phyloP scores from a whole-genome alignment of 2,888 invertebrate species.

The Troides aeacus region DNA sequence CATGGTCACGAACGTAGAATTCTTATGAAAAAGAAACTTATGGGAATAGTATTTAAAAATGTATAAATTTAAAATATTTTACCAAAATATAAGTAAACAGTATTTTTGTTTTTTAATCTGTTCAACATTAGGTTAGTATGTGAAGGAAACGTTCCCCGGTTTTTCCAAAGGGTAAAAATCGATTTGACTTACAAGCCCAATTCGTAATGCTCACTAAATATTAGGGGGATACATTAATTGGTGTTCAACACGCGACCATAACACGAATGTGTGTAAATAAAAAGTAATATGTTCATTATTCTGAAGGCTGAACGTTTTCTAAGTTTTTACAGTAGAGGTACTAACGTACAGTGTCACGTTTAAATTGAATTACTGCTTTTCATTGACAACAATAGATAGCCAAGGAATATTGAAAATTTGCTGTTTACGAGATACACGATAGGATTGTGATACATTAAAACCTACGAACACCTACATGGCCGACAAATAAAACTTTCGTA shows the following conservation, averaged over 20 bases:
- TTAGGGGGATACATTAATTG: conserved; percentile 9
- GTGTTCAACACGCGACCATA: neutral
- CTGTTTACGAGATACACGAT: conserved; percentile 8
- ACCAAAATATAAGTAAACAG: neutral
- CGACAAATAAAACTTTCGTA: conserved; percentile 25
- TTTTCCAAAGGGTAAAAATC: neutral
- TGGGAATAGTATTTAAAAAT: too few species aligned
- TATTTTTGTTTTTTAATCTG: neutral
- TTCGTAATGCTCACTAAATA: conserved; percentile 6
- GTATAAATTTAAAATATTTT: neutral
- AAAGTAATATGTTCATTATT: conserved; percentile 4
- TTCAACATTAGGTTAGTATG: neutral
- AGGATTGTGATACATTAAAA: conserved; percentile 7
- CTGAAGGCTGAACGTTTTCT: neutral
- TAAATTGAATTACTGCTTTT: conserved; percentile 13
- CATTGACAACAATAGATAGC: conserved; percentile 5
- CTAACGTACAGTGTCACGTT: conserved; percentile 5
- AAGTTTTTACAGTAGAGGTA: neutral
- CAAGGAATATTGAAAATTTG: conserved; percentile 14
- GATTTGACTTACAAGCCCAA: neutral
- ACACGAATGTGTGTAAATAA: neutral
- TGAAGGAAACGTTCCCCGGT: neutral
- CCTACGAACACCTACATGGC: conserved; percentile 27
- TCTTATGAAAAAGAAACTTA: neutral
- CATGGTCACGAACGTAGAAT: neutral